phyloP scores from a whole-genome alignment of 2,113 vertebrate species.

The Ailurus styani region DNA sequence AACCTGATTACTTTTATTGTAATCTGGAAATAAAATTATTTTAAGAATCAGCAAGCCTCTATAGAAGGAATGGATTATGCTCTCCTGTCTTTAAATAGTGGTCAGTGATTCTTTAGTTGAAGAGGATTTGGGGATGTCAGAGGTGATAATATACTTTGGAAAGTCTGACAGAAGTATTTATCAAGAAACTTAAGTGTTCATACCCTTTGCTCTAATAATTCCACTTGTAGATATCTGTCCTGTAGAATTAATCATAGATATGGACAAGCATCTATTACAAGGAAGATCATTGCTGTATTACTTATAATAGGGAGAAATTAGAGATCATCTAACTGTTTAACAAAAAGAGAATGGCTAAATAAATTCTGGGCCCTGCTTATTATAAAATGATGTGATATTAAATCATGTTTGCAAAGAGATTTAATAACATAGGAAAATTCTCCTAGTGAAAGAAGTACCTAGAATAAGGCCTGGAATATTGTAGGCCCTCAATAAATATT shows the following conservation, averaged over 20 bases:
- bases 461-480: not conserved
- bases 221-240: not conserved
- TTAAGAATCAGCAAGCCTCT: not conserved
- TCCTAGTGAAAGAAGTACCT: not conserved
- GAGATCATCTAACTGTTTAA: not conserved
- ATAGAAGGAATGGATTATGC: not conserved
- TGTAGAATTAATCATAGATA: not conserved
- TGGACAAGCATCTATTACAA: not conserved
- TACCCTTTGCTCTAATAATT: not conserved
- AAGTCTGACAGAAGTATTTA: not conserved
- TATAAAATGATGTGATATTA: not conserved
- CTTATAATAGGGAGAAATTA: not conserved
- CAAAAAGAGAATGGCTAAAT: not conserved
- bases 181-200: not conserved
- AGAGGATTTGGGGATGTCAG: not conserved
- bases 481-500: not conserved
- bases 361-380: not conserved
- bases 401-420: not conserved
- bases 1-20: not conserved
- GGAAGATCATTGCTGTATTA: not conserved
- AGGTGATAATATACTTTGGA: not conserved
- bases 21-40: not conserved
- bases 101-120: not conserved
- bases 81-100: not conserved
- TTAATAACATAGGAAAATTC: not conserved